These are phyloP conservation scores for Hoplostethus atlanticus DNA, from an alignment of 2,797 vertebrate species.

Conservation along the genomic window DNA sequence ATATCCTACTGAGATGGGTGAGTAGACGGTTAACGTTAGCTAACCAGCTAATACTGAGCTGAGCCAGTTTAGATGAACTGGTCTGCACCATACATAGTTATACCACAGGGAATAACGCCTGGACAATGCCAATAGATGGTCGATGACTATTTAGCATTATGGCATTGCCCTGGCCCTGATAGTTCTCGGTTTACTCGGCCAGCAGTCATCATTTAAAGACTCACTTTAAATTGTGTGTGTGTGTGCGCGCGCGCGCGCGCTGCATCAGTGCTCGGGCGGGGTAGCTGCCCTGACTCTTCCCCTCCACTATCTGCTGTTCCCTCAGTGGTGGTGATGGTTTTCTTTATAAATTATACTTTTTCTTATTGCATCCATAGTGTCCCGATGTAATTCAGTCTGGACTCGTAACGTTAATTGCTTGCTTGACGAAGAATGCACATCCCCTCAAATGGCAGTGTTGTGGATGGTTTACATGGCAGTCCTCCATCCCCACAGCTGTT, in stretches of 20 bases:
- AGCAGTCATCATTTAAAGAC: conserved; percentile 14
- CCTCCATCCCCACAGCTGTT: conserved; percentile 76
- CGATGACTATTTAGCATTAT: not conserved
- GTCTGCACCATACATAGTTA: not conserved
- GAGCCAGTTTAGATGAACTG: conserved; percentile 13
- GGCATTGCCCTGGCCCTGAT: not conserved
- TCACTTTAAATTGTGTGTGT: not conserved
- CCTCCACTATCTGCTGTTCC: conserved; percentile 9
- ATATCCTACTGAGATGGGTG: conserved; percentile 75
- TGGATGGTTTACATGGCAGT: conserved; percentile 59
- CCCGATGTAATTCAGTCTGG: not conserved
- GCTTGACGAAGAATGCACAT: conserved; percentile 3
- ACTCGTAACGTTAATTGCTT: not conserved
- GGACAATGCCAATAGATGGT: not conserved
- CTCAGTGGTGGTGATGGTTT: not conserved
- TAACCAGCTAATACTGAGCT: not conserved
- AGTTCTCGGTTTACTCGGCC: not conserved
- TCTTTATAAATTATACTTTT: not conserved
- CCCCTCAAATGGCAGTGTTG: conserved; percentile 57
- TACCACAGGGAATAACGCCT: not conserved
- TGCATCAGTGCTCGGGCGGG: conserved; percentile 60
- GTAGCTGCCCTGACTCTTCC: conserved; percentile 45
- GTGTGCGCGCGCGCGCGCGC: conserved; percentile 19
- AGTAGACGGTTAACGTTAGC: conserved; percentile 44
- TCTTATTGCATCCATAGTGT: not conserved